A percentile compares a stretch with the other conserved stretches of the same genome.
Evolutionary conservation across 2,113 vertebrate genomes (phyloP).

Genomic region (Eulemur macaco): DNA sequence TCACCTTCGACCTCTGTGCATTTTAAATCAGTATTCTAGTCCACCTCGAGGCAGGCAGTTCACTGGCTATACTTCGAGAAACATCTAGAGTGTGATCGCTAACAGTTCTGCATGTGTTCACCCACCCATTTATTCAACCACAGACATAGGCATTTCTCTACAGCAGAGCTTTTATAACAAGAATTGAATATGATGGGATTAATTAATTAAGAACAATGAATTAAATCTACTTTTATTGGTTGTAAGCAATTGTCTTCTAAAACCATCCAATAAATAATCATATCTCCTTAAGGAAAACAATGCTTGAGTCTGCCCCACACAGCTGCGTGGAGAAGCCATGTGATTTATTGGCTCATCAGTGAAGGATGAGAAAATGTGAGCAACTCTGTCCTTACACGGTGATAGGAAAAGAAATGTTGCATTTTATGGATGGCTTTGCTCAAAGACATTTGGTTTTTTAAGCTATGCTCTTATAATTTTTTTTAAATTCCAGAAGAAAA

Average conservation of each 20-base stretch:
- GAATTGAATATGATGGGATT: background rate
- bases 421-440: background rate
- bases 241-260: background rate
- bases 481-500: background rate
- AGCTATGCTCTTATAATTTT: background rate
- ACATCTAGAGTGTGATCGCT: background rate
- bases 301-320: background rate
- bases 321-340: background rate
- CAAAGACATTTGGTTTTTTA: background rate
- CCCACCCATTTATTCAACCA: background rate
- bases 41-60: background rate
- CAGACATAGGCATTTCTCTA: slow-evolving; percentile 1
- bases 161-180: background rate
- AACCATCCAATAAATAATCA: slow-evolving; percentile 6
- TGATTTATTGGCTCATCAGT: background rate
- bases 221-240: background rate
- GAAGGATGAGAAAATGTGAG: background rate
- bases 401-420: background rate
- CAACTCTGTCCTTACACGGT: background rate
- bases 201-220: background rate
- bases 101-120: background rate
- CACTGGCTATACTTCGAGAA: background rate
- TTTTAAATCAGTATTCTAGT: background rate
- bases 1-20: background rate
- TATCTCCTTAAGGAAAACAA: background rate